Base-by-base conservation (phyloP, 2,888 invertebrate genomes). In the Drosophila conformis region DNA sequence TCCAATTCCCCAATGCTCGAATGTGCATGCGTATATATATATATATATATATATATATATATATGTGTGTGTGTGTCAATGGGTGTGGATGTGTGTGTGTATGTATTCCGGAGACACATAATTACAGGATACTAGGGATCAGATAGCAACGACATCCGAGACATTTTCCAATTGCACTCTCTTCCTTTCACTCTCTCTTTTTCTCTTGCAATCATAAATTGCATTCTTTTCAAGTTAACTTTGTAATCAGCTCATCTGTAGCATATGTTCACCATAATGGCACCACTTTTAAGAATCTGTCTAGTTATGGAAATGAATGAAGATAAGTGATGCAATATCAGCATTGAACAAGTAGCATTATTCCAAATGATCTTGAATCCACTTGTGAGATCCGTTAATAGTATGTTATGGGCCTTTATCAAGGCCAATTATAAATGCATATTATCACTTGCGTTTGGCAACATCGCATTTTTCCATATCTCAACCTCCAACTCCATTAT, bases 91-190 rank as follows among this genome's bases (percentile, higher is more conserved):
- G 42, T 38, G 57, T 56, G 57, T 33, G 53, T 42, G 33, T 51
- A 33, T 33, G 54, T 59, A 63, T 69, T 76, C 78, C 66, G 67
- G 67, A 40, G 73, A 76, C 57, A 70, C 56, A 66, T 52, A 80
- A 66, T 76, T 60, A 69, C 66, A 64, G 46, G 63, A 80, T 66
- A 67, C 40, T 56, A 49, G 61, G 57, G 53, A 70, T 62, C 66
- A 54, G 63, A 65, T 74, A 59, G 54, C 33, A 38, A 33, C 33
- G 38, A 13, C 53, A 58, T 40, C 40, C 35, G 15, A 27, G 29
- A 35, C 38, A 10, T 35, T 59, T 35, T 59, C 38, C 56, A 38
- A 27, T 36, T 38, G 27, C 36, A 31, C 25, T 36, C 25, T 15
- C 15, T 46, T 15, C 25, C 15, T 15, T 46, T 46, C 46, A 46